Percentiles rank a stretch among this genome's conserved stretches.
These are phyloP conservation scores for Spermophilus dauricus DNA, from an alignment of 2,113 vertebrate species.

Conservation along the genomic window DNA sequence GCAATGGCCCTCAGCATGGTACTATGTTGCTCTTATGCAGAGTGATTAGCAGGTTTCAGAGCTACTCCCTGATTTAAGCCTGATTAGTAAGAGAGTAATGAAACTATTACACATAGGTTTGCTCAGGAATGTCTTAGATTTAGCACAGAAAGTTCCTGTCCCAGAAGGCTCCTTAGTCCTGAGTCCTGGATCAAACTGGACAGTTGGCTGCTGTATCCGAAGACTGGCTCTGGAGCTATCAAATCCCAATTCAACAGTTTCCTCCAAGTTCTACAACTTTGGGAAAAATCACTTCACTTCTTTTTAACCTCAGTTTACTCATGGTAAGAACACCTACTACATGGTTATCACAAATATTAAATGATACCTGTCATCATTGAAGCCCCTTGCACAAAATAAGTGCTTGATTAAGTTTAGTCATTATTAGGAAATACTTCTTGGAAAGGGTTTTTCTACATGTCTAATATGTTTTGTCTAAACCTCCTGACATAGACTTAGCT, in stretches of 20 bases:
- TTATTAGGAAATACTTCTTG: background rate
- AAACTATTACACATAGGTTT: background rate
- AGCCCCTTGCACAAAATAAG: background rate
- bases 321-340: background rate
- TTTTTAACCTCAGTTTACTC: background rate
- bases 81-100: background rate
- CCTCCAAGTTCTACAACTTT: background rate
- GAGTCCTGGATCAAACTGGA: background rate
- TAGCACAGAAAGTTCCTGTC: background rate
- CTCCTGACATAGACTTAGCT: background rate
- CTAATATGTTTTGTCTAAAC: background rate
- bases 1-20: background rate
- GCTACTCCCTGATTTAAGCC: background rate
- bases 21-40: background rate
- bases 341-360: background rate
- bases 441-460: background rate
- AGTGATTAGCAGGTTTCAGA: background rate
- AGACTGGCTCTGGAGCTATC: background rate
- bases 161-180: background rate
- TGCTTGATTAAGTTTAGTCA: background rate
- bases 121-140: background rate
- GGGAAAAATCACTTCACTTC: background rate
- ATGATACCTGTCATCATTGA: background rate
- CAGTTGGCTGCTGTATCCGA: background rate
- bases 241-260: background rate